A percentile compares a stretch with the other conserved stretches of the same genome.
Evolutionary conservation across 2,113 vertebrate species (phyloP).

Genomic region (Lutjanus erythropterus): DNA sequence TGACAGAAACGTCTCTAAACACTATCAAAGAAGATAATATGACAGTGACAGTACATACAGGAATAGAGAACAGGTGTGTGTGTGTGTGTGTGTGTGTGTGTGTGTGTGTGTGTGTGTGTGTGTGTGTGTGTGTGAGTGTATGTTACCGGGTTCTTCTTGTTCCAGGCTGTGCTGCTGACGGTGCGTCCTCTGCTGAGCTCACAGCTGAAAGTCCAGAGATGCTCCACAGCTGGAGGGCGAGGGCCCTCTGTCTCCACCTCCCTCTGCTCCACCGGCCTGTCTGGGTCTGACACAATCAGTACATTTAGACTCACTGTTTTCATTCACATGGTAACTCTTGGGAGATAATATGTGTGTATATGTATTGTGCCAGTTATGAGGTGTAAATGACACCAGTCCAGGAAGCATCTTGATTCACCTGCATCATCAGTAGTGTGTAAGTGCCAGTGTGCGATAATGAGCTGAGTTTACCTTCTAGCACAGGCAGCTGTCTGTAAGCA

Average conservation of each 20-base stretch:
- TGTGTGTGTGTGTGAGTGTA: neutral
- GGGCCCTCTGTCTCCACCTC: constrained; percentile 8
- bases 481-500: constrained; percentile 88
- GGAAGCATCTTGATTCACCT: neutral
- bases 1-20: neutral
- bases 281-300: constrained; percentile 72
- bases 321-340: neutral
- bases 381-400: neutral
- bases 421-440: neutral
- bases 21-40: neutral
- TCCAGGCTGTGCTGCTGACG: constrained; percentile 92
- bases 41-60: too few relatives aligned
- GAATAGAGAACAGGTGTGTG: too few relatives aligned
- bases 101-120: neutral
- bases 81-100: neutral
- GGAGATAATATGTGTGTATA: neutral
- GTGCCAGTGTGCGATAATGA: neutral
- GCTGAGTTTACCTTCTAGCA: constrained; percentile 83
- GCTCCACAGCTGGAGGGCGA: constrained; percentile 80
- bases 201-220: constrained; percentile 90
- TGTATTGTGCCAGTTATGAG: neutral
- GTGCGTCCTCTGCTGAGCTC: constrained; percentile 83
- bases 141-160: constrained; percentile 89
- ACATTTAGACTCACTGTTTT: neutral
- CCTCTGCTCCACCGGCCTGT: neutral